Conservation (phyloP, 2,888 invertebrate species). For the Kuschelorhynchus macadamiae region DNA sequence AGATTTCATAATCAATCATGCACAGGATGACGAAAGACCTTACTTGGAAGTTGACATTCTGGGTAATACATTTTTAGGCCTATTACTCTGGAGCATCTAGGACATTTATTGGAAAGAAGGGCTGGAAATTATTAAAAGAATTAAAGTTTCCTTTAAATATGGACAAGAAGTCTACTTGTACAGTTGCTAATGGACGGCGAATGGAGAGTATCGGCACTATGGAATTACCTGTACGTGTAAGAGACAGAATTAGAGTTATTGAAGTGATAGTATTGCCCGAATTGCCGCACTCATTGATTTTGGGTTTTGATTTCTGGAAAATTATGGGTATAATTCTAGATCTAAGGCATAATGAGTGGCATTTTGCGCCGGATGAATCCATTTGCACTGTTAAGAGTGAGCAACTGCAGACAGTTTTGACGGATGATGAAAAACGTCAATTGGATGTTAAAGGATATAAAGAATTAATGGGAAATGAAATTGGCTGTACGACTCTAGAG, state of each 20-base stretch:
- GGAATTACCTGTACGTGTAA: slow-evolving; percentile 35
- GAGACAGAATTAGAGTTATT: slow-evolving; percentile 31
- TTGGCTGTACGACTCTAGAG: no score
- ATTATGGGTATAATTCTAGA: slow-evolving; percentile 47
- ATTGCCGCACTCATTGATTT: slow-evolving; percentile 39
- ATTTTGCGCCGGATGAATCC: no score
- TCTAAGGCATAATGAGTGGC: slow-evolving; percentile 46
- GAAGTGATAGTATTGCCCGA: slow-evolving; percentile 45
- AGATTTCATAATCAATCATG: not conserved
- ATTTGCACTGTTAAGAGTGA: slow-evolving; percentile 55
- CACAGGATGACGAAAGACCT: no score
- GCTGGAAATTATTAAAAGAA: not conserved
- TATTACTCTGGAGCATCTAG: not conserved
- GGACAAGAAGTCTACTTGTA: slow-evolving; percentile 8
- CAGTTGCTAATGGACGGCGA: slow-evolving; percentile 49
- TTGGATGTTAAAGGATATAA: no score
- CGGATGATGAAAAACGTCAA: not conserved
- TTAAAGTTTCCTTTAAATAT: slow-evolving; percentile 12
- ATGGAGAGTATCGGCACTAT: slow-evolving; percentile 31
- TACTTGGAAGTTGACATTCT: not conserved
- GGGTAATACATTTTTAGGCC: not conserved
- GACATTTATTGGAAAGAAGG: not conserved
- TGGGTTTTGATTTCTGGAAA: slow-evolving; percentile 49
- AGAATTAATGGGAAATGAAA: no score
- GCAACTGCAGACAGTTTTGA: not conserved